A percentile compares a stretch with the other conserved stretches of the same genome.
These are phyloP conservation scores for Oxyscelio sp. DNA, from an alignment of 2,888 invertebrate species.

Conservation along the genomic window DNA sequence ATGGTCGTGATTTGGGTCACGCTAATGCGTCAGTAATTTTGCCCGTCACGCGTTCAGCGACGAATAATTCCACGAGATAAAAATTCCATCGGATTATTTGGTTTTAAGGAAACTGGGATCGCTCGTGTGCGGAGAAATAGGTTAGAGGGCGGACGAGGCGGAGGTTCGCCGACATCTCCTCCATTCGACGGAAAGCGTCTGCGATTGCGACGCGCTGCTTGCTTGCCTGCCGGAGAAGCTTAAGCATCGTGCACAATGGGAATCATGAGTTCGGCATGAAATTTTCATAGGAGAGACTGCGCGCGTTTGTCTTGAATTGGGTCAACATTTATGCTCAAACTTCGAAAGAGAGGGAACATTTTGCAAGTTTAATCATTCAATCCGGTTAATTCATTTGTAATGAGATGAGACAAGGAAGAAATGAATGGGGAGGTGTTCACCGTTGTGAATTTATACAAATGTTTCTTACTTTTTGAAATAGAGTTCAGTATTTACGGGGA, in stretches of 20 bases:
- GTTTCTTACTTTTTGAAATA: no score
- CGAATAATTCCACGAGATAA: constrained; percentile 35
- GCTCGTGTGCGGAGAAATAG: constrained; percentile 58
- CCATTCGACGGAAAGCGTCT: constrained; percentile 38
- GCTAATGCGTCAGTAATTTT: constrained; percentile 14
- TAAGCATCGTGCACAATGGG: constrained; percentile 43
- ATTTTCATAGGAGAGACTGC: constrained; percentile 34
- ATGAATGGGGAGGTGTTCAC: no score
- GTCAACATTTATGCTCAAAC: constrained; percentile 51
- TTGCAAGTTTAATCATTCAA: constrained; percentile 38
- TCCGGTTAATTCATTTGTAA: constrained; percentile 30
- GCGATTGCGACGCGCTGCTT: no score
- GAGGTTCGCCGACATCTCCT: constrained; percentile 42
- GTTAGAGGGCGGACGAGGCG: constrained; percentile 62
- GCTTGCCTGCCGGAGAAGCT: constrained; percentile 43
- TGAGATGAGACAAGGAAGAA: background rate
- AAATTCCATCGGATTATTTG: constrained; percentile 54
- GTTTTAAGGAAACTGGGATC: constrained; percentile 60
- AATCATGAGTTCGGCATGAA: constrained; percentile 34
- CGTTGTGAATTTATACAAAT: no score
- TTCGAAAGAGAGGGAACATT: constrained; percentile 30
- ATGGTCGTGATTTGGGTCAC: constrained; percentile 28
- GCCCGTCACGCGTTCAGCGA: constrained; percentile 16
- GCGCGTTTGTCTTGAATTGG: constrained; percentile 42
- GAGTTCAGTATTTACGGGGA: no score